phyloP scores from a whole-genome alignment of 2,113 vertebrate species.

The Amblyopsis rosae region DNA sequence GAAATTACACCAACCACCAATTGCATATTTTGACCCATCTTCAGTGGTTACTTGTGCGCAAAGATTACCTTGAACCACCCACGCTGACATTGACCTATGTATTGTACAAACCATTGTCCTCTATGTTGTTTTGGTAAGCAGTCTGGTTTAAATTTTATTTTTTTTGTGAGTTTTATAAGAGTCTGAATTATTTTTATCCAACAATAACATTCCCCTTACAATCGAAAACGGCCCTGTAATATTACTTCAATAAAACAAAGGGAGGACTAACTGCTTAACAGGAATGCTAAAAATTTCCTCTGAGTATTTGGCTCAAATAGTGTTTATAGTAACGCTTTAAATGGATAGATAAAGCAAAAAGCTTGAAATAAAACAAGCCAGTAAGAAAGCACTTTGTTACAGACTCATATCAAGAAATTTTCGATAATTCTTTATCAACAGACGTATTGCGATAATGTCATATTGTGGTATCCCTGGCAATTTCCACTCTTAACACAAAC shows the following conservation, averaged over 20 bases:
- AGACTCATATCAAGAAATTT: too few species aligned
- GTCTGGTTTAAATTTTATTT: background rate
- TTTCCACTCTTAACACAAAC: background rate
- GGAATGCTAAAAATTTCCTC: background rate
- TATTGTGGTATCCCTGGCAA: too few species aligned
- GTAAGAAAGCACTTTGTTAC: too few species aligned
- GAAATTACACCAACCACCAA: constrained; percentile 34
- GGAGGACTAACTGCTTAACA: background rate
- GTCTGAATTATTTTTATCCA: background rate
- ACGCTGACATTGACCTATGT: constrained; percentile 43
- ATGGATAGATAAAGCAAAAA: background rate
- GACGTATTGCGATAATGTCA: too few species aligned
- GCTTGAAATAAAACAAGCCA: too few species aligned
- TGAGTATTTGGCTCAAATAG: background rate
- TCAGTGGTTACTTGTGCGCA: constrained; percentile 47
- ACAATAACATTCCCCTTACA: background rate
- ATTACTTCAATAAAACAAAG: background rate
- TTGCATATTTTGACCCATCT: constrained; percentile 42
- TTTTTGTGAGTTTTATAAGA: too few species aligned
- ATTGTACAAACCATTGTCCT: constrained; percentile 35
- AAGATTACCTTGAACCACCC: constrained; percentile 57
- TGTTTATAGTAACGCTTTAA: background rate
- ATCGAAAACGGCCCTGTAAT: background rate
- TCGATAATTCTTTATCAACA: too few species aligned
- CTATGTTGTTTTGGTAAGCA: constrained; percentile 17